Percentiles rank a stretch among this genome's conserved stretches.
Evolutionary conservation across 2,113 vertebrate species (phyloP).

Genomic region (Hypanus sabinus): DNA sequence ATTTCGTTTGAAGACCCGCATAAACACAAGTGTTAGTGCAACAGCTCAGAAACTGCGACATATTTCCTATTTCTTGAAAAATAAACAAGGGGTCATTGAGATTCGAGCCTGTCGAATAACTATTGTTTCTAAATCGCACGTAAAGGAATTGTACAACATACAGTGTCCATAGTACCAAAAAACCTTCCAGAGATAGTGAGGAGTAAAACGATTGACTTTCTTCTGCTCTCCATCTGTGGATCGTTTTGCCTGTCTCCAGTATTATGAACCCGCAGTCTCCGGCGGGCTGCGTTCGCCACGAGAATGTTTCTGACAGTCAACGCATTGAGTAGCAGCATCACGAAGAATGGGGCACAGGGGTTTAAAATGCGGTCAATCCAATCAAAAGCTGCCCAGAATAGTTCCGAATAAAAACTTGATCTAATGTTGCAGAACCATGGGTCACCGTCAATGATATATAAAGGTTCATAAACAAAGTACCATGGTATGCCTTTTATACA

Average conservation of each 20-base stretch:
- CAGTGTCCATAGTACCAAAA: background rate
- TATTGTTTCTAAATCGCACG: background rate
- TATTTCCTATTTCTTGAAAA: background rate
- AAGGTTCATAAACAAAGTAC: background rate
- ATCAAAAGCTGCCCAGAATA: too few relatives aligned
- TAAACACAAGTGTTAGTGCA: background rate
- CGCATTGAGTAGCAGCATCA: too few relatives aligned
- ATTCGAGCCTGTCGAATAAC: background rate
- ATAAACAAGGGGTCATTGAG: background rate
- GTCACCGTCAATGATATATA: background rate
- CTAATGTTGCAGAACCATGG: too few relatives aligned
- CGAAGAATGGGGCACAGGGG: too few relatives aligned
- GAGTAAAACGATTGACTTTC: background rate
- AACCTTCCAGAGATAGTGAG: background rate
- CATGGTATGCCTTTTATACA: background rate
- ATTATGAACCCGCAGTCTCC: background rate
- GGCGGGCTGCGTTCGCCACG: background rate
- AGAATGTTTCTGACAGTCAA: too few relatives aligned
- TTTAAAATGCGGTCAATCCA: too few relatives aligned
- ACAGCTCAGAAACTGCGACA: background rate
- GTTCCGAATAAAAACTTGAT: too few relatives aligned
- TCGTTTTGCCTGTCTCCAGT: background rate
- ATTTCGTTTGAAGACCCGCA: background rate
- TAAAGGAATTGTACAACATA: background rate
- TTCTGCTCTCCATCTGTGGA: background rate